Evolutionary conservation across 2,113 vertebrate species (phyloP).

Genomic region (Australoheros scitulus): DNA sequence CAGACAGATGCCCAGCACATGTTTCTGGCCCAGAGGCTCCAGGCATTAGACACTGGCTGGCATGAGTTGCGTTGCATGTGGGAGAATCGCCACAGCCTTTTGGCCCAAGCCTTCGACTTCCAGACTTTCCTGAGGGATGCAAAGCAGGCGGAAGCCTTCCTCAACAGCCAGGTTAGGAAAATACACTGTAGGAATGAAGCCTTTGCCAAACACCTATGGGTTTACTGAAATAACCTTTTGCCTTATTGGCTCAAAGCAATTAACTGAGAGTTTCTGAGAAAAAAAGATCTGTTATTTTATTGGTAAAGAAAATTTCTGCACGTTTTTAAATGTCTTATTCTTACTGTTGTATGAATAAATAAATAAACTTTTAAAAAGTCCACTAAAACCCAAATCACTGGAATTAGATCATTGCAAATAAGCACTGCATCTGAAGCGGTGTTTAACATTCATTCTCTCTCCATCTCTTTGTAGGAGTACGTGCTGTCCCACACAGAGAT

Average conservation of each 20-base stretch:
- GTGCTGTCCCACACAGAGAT: constrained; percentile 92
- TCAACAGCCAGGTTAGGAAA: constrained; percentile 89
- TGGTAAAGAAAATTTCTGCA: neutral
- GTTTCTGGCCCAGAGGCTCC: constrained; percentile 89
- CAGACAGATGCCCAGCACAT: constrained; percentile 90
- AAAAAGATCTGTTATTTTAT: neutral
- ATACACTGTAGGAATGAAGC: neutral
- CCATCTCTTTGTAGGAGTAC: constrained; percentile 84
- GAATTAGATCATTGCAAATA: neutral
- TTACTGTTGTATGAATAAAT: neutral
- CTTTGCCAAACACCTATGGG: neutral
- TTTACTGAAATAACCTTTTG: neutral
- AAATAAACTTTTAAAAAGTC: neutral
- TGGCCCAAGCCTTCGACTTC: constrained; percentile 90
- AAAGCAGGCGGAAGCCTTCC: constrained; percentile 91
- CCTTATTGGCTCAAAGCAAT: neutral
- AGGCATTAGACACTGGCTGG: constrained; percentile 92
- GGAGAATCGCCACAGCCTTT: constrained; percentile 90
- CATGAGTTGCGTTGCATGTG: constrained; percentile 92
- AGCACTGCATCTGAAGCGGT: neutral
- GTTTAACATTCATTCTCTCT: constrained; percentile 6
- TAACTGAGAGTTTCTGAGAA: neutral
- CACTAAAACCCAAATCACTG: neutral
- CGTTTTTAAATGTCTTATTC: neutral
- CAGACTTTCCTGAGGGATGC: constrained; percentile 91